These are phyloP conservation scores for Eueremaeus valkanovi DNA, from an alignment of 2,888 invertebrate genomes.

Conservation along the genomic window DNA sequence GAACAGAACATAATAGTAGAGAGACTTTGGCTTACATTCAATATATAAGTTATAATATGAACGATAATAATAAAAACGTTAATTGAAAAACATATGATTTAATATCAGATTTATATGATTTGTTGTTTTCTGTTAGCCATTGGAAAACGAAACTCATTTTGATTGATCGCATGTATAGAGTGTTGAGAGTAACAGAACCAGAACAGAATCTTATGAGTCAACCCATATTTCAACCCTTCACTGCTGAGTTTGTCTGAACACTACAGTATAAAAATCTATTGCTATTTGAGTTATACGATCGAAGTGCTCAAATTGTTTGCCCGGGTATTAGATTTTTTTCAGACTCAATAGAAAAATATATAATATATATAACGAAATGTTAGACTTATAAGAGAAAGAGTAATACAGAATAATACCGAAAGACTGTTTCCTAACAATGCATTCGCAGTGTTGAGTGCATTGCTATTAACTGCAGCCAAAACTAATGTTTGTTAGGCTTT, in stretches of 20 bases:
- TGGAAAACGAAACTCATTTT: background rate
- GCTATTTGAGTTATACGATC: no score
- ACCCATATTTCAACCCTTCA: conserved; percentile 13
- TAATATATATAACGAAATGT: background rate
- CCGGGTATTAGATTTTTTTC: background rate
- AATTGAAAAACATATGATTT: conserved; percentile 25
- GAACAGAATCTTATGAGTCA: no score
- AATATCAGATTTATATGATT: conserved; percentile 10
- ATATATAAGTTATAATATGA: conserved; percentile 1
- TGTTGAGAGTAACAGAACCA: no score
- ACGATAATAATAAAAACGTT: no score
- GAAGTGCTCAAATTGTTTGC: background rate
- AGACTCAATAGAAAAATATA: background rate
- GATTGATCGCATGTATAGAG: conserved; percentile 17
- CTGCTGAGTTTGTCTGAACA: background rate
- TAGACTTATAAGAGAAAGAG: background rate
- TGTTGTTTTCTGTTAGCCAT: conserved; percentile 10
- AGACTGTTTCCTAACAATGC: background rate
- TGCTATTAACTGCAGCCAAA: background rate
- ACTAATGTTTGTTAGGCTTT: background rate
- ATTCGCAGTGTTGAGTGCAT: background rate
- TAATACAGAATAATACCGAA: conserved; percentile 1
- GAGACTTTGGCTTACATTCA: no score
- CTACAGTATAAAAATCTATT: no score
- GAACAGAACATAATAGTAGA: no score